Evolutionary conservation across 2,797 vertebrate species (phyloP), one percentile per base, ranked within the genome.

Genomic region (Tragelaphus eurycerus): DNA sequence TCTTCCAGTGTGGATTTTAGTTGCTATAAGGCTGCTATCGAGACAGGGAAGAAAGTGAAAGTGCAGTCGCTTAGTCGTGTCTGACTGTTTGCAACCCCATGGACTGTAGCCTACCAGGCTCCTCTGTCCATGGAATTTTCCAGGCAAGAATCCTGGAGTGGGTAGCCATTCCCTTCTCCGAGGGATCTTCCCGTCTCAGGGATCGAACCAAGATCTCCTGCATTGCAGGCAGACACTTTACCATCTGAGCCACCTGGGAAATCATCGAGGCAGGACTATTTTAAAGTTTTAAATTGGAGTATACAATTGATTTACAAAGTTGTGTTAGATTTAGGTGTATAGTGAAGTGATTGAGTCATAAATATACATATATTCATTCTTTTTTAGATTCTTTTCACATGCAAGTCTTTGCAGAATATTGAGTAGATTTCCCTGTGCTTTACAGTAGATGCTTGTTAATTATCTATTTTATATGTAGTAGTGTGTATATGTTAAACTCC

Each of bases 1-100:
- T 89, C n/a, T 96, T 91, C 13, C 25, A 67, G 38, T 93, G 88
- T 81, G 43, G 19, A 52, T 82, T 96, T 90, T 82, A 78, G 79
- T 79, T 83, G 90, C 17, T 52, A 46, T 4, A 88, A 54, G 9
- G 12, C 50, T 83, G 14, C 60, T 95, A 64, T 16, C 0, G 12
- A 93, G 60, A 59, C 21, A 74, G 38, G 38, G 14, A 71, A 38
- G 64, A 71, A 71, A 71, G 34, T 71, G 19, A 71, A 38, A 71
- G 34, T 71, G 5, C 11, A 12, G 34, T 38, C 0, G 10, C 64
- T 71, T 19, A 71, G 34, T 71, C 1, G 0, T 71, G n/a, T 34
- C 17, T 3, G 9, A 21, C n/a, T 71, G 4, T 67, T 38, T 38
- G 19, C 0, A 0, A 71, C 19, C 64, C 19, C 19, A 38, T 38